Conservation (phyloP, 1,140 invertebrate genomes). For the Bacillus rossius region DNA sequence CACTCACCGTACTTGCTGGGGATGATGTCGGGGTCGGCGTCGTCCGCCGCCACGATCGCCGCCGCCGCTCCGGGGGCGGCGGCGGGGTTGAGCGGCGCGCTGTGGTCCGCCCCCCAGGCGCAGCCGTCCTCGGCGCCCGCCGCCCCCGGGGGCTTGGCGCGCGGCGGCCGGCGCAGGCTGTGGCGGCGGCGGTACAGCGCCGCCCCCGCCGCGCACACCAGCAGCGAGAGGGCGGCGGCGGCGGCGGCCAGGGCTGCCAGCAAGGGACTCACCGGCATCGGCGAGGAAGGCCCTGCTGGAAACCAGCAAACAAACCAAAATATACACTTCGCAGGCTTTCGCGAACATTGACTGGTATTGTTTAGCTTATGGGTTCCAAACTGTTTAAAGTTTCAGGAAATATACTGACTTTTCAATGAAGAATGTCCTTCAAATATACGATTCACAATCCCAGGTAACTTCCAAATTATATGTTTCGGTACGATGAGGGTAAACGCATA, state of each 20-base stretch:
- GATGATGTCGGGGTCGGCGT: conserved; percentile 77
- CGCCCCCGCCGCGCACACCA: conserved; percentile 62
- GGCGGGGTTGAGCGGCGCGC: conserved; percentile 32
- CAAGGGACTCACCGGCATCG: conserved; percentile 61
- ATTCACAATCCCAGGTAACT: too few relatives aligned
- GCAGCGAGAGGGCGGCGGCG: conserved; percentile 59
- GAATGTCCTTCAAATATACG: too few relatives aligned
- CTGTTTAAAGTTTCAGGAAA: too few relatives aligned
- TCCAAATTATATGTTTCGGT: too few relatives aligned
- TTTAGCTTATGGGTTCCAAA: too few relatives aligned
- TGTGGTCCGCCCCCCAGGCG: conserved; percentile 28
- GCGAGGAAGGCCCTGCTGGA: conserved; percentile 42
- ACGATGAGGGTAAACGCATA: too few relatives aligned
- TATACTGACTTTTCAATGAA: too few relatives aligned
- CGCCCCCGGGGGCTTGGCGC: too few relatives aligned
- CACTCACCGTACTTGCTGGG: conserved; percentile 75
- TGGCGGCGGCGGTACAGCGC: conserved; percentile 58
- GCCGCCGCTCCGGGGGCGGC: conserved; percentile 30
- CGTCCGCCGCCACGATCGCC: conserved; percentile 35
- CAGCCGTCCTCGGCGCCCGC: conserved; percentile 3
- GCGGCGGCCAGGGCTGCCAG: conserved; percentile 63
- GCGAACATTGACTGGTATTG: too few relatives aligned
- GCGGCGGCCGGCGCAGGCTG: background rate
- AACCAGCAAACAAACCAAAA: too few relatives aligned
- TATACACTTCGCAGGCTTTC: too few relatives aligned